A percentile compares a stretch with the other conserved stretches of the same genome.
These are phyloP conservation scores for Hirtodrosophila alboralis DNA, from an alignment of 2,888 invertebrate genomes.

Conservation along the genomic window DNA sequence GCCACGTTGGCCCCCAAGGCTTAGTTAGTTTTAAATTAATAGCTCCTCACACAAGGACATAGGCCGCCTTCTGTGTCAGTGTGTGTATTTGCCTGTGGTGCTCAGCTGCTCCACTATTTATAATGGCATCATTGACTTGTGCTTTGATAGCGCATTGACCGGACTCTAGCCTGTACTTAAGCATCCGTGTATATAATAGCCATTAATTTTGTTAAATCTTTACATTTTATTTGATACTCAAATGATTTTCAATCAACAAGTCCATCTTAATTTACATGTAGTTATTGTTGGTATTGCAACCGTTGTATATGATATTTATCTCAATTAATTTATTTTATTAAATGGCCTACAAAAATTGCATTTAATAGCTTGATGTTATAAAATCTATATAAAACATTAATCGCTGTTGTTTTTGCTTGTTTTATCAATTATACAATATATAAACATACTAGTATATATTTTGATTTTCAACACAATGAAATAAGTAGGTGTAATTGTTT, in stretches of 20 bases:
- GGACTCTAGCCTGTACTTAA: constrained; percentile 7
- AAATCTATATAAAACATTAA: constrained; percentile 24
- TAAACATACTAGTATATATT: constrained; percentile 23
- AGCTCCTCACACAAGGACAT: constrained; percentile 53
- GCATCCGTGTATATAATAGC: neutral
- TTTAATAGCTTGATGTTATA: constrained; percentile 25
- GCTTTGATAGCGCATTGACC: constrained; percentile 49
- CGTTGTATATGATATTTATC: neutral
- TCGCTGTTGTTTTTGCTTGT: constrained; percentile 25
- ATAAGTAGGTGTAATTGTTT: constrained; percentile 29
- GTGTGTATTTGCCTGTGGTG: constrained; percentile 25
- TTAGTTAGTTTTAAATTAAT: constrained; percentile 75
- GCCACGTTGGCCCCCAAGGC: constrained; percentile 65
- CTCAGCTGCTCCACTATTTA: constrained; percentile 40
- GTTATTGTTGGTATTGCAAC: constrained; percentile 51
- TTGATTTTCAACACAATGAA: constrained; percentile 44
- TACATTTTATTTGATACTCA: constrained; percentile 72
- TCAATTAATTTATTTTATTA: constrained; percentile 23
- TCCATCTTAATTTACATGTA: constrained; percentile 67
- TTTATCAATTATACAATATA: constrained; percentile 36
- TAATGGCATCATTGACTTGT: constrained; percentile 75
- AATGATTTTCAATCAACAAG: constrained; percentile 78
- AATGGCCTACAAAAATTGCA: constrained; percentile 38
- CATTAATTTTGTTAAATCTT: constrained; percentile 51
- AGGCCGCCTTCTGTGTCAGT: constrained; percentile 25